Evolutionary conservation across 2,113 vertebrate genomes (phyloP).

Genomic region (Sardina pilchardus): DNA sequence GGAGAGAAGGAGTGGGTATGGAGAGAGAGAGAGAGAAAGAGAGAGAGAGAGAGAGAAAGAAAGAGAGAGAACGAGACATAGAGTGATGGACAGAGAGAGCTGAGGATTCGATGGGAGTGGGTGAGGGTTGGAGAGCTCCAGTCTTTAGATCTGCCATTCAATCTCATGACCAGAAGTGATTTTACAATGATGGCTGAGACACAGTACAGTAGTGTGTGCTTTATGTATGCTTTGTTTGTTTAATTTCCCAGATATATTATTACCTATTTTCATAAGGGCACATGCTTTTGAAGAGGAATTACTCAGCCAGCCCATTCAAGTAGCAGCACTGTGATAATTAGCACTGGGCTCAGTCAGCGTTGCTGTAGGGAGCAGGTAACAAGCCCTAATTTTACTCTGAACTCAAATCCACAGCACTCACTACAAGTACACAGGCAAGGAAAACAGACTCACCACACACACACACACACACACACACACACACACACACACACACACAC

Average conservation of each 20-base stretch:
- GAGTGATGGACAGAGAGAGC: background rate
- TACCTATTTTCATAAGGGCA: conserved; percentile 1
- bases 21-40: background rate
- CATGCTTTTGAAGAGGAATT: background rate
- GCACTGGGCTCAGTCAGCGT: background rate
- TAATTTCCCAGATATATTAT: background rate
- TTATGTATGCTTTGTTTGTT: background rate
- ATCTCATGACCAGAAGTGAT: background rate
- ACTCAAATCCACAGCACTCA: background rate
- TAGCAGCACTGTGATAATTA: background rate
- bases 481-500: conserved; percentile 13
- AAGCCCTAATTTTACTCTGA: background rate
- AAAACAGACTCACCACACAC: background rate
- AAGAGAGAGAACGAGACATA: background rate
- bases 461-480: conserved; percentile 20
- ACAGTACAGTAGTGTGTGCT: background rate
- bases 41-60: background rate
- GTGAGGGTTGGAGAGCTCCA: background rate
- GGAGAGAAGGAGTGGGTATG: background rate
- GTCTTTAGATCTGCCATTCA: background rate
- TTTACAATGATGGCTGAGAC: background rate
- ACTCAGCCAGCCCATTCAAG: background rate
- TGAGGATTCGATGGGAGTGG: background rate
- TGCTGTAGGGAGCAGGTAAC: conserved; percentile 2
- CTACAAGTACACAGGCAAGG: background rate